Evolutionary conservation across 2,113 vertebrate genomes (phyloP).

Genomic region (Coreoperca whiteheadi): DNA sequence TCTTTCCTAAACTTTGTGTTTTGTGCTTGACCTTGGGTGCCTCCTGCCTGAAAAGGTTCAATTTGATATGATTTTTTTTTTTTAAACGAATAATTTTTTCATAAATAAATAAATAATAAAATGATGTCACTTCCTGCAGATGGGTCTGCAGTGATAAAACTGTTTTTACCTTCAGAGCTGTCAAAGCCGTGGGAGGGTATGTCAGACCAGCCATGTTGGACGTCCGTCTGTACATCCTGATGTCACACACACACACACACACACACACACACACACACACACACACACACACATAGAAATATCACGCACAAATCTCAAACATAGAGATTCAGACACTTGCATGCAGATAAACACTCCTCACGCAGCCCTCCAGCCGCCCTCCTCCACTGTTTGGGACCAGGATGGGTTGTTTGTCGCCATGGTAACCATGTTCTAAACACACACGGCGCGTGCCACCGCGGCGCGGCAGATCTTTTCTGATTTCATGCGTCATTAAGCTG

Average conservation of each 20-base stretch:
- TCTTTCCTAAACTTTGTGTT: background rate
- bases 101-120: background rate
- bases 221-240: slow-evolving; percentile 97
- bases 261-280: slow-evolving; percentile 45
- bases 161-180: slow-evolving; percentile 90
- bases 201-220: slow-evolving; percentile 95
- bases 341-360: slow-evolving; percentile 33
- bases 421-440: slow-evolving; percentile 62
- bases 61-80: background rate
- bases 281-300: slow-evolving; percentile 46
- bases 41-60: background rate
- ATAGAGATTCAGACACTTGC: slow-evolving; percentile 32
- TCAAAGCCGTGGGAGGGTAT: slow-evolving; percentile 92
- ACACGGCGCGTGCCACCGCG: slow-evolving; percentile 2
- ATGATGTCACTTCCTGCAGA: slow-evolving; percentile 9
- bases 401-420: slow-evolving; percentile 59
- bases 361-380: slow-evolving; percentile 41
- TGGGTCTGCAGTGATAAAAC: background rate
- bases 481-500: slow-evolving; percentile 71
- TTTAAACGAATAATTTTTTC: background rate
- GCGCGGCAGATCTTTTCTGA: slow-evolving; percentile 54
- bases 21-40: background rate
- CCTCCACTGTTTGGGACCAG: slow-evolving; percentile 60
- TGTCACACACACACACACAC: slow-evolving; percentile 40
- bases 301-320: slow-evolving; percentile 34